Conservation (phyloP, 2,113 vertebrate genomes). For the Pangasianodon gigas region DNA sequence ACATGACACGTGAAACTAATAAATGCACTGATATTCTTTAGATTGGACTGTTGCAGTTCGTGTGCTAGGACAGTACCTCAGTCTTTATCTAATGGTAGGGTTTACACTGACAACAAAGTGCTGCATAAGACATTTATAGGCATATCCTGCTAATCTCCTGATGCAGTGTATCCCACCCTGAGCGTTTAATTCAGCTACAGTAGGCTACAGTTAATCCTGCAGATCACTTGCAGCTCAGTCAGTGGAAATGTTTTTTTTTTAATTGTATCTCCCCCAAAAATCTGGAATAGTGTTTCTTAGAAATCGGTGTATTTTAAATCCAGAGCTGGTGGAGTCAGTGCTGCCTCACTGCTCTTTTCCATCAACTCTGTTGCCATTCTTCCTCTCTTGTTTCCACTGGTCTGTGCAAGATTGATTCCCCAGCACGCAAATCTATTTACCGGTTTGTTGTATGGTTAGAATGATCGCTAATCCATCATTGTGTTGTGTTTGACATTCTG, state of each 20-base stretch:
- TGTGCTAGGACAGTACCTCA: background rate
- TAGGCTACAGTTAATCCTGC: background rate
- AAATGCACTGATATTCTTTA: background rate
- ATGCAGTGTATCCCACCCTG: background rate
- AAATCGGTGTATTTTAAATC: background rate
- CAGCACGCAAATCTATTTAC: conserved; percentile 61
- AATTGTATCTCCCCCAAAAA: background rate
- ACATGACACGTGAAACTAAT: no score
- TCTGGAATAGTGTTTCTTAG: background rate
- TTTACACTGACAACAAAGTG: background rate
- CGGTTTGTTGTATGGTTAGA: conserved; percentile 63
- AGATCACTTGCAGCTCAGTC: background rate
- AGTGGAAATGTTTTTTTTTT: background rate
- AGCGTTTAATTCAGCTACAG: background rate
- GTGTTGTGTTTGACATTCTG: conserved; percentile 54
- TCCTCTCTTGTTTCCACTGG: background rate
- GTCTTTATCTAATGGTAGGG: background rate
- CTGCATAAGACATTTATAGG: background rate
- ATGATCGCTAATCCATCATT: conserved; percentile 69
- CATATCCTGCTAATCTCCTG: background rate
- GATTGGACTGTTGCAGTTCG: background rate
- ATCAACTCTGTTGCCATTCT: background rate
- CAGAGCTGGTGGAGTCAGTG: background rate
- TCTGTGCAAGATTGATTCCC: conserved; percentile 40
- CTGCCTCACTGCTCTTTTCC: background rate